Evolutionary conservation across 2,888 invertebrate species (phyloP), one percentile per base, ranked within the genome.

Genomic region (Platycheirus rosarum): DNA sequence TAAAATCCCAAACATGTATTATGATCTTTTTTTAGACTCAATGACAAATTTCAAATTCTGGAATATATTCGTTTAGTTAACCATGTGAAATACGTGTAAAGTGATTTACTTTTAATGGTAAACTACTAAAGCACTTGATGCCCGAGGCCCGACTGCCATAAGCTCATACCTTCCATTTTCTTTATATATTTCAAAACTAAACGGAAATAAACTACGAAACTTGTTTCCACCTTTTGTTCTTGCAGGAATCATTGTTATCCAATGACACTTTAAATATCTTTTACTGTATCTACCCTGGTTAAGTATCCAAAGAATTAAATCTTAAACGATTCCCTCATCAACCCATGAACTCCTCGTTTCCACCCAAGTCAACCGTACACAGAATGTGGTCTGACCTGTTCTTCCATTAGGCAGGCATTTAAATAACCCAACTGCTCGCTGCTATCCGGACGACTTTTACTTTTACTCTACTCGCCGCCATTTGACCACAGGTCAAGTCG

Each of bases 371-470:
- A 40, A 40, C 14, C 14, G 8, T 14, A 16, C 40, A 65, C 32
- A 82, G 82, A 82, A 82, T 82, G 82, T 55, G 68, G 82, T 82
- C 71, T 82, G 77, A 82, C 82, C 71, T 82, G 82, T 82, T 82
- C 71, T 48, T 16, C 46, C 49, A 35, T 76, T 80, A 60, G 16
- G 40, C 44, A 80, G 23, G 46, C 65, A 80, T 60, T 65, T 55
- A 23, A 55, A 66, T 14, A 13, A 16, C 26, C 51, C 53, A 55
- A 29, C 8, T 26, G 29, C 29, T 6, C 29, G 29, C 29, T 32
- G 23, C 23, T n/a, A 6, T 26, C 68, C 76, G 82, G 69, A 77
- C 82, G 82, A 76, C 80, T 80, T 80, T 80, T 80, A 82, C 82
- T 82, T 82, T 82, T 76, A 55, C 53, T 26, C 44, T n/a, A 65